phyloP scores from a whole-genome alignment of 2,113 vertebrate genomes.

The Cryptotis parvus region DNA sequence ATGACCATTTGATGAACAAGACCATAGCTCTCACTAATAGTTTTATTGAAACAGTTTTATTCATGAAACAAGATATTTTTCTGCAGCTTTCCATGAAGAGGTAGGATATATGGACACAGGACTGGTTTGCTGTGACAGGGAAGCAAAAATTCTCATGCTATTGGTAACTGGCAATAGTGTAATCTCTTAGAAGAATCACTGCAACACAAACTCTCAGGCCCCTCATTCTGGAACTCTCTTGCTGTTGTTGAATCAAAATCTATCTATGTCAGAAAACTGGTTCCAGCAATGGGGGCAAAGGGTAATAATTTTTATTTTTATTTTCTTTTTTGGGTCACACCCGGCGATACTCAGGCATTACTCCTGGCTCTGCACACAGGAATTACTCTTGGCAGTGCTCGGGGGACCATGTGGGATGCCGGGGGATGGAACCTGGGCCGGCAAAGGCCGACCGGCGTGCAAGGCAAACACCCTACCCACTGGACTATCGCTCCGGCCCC shows the following conservation, averaged over 20 bases:
- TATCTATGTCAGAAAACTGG: background rate
- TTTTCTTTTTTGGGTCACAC: no score
- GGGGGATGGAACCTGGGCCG: no score
- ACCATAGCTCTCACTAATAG: slow-evolving; percentile 22
- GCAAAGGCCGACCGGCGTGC: no score
- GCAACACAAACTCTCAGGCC: background rate
- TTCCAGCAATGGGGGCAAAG: background rate
- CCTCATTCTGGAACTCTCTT: background rate
- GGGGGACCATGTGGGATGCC: no score
- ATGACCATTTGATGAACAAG: background rate
- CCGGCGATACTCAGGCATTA: no score
- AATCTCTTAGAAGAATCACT: background rate
- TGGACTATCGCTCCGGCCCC: no score
- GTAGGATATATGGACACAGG: slow-evolving; percentile 12
- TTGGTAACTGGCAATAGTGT: background rate
- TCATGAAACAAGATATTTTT: slow-evolving; percentile 38
- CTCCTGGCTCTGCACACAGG: no score
- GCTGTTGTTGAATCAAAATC: slow-evolving; percentile 55
- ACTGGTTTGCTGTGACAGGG: background rate
- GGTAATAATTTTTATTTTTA: no score
- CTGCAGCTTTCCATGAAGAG: background rate
- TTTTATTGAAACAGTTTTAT: slow-evolving; percentile 42
- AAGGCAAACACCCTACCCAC: no score
- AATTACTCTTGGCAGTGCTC: no score
- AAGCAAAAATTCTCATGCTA: slow-evolving; percentile 20